Percentiles rank a stretch among this genome's conserved stretches.
These are phyloP conservation scores for Cryptoblepharus egeriae DNA, from an alignment of 2,797 vertebrate species.

Conservation along the genomic window DNA sequence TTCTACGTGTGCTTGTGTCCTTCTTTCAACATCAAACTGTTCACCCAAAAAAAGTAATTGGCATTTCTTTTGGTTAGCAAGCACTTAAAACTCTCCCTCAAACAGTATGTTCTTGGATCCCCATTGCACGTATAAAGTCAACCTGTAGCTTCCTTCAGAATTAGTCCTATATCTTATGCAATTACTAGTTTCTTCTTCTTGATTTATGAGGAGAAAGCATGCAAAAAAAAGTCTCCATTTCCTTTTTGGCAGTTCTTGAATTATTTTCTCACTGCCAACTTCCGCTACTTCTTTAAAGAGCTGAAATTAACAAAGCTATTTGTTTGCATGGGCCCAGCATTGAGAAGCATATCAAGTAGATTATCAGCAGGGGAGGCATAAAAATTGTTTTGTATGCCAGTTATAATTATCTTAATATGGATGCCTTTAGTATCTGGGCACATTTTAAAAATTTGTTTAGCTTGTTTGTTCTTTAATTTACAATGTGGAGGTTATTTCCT, in stretches of 20 bases:
- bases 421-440: conserved; percentile 41
- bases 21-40: conserved; percentile 10
- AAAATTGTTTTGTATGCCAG: conserved; percentile 42
- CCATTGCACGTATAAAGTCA: not conserved
- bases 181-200: conserved; percentile 50
- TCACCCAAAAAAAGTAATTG: conserved; percentile 15
- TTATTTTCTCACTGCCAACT: conserved; percentile 52
- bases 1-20: not conserved
- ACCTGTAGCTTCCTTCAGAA: not conserved
- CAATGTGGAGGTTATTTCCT: conserved; percentile 25
- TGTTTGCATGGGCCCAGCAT: conserved; percentile 22
- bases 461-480: conserved; percentile 40
- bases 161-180: conserved; percentile 25
- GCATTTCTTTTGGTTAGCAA: conserved; percentile 20
- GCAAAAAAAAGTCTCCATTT: conserved; percentile 43
- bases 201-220: conserved; percentile 56
- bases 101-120: not conserved
- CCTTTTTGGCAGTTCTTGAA: conserved; percentile 52
- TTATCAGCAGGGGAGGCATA: conserved; percentile 34
- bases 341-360: conserved; percentile 56
- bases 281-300: conserved; percentile 46
- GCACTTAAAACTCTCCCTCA: conserved; percentile 12
- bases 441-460: conserved; percentile 52
- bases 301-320: conserved; percentile 25
- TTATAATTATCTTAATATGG: conserved; percentile 55